Conservation (phyloP, 2,797 vertebrate genomes). For the Chanos chanos region DNA sequence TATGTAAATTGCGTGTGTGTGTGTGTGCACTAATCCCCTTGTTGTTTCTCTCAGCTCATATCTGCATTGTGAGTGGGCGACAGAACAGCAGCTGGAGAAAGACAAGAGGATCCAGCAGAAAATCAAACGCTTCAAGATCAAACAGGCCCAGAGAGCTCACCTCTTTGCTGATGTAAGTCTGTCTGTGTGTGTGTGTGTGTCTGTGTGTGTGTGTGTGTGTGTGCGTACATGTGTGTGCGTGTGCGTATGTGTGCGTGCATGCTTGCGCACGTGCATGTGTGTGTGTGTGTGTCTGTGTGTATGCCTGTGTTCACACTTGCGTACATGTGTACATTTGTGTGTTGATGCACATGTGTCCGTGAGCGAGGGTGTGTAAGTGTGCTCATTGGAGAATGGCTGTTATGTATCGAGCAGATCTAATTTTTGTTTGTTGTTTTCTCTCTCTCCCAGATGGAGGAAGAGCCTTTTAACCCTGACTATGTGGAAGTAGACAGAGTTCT, state of each 20-base stretch:
- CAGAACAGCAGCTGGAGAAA: conserved; percentile 92
- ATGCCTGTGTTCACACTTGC: neutral
- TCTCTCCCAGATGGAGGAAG: conserved; percentile 90
- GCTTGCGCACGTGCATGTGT: neutral
- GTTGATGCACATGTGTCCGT: neutral
- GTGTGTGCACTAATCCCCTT: neutral
- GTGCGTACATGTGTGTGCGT: conserved; percentile 8
- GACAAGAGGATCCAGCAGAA: conserved; percentile 99
- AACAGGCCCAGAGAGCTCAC: conserved; percentile 97
- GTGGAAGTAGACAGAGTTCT: conserved; percentile 97
- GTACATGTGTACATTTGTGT: neutral
- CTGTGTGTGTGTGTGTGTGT: conserved; percentile 21
- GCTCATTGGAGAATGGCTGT: no score
- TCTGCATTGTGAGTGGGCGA: conserved; percentile 99
- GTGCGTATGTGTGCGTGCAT: neutral
- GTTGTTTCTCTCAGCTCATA: conserved; percentile 80
- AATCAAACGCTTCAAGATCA: conserved; percentile 98
- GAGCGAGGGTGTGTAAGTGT: neutral
- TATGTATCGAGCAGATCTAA: no score
- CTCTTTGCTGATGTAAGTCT: conserved; percentile 96
- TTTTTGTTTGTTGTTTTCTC: neutral
- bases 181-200: conserved; percentile 23
- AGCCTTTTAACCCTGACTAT: conserved; percentile 97
- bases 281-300: neutral
- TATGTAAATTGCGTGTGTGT: conserved; percentile 1